These are phyloP conservation scores for Microdon myrmicae DNA, from an alignment of 2,888 invertebrate species.

Conservation along the genomic window DNA sequence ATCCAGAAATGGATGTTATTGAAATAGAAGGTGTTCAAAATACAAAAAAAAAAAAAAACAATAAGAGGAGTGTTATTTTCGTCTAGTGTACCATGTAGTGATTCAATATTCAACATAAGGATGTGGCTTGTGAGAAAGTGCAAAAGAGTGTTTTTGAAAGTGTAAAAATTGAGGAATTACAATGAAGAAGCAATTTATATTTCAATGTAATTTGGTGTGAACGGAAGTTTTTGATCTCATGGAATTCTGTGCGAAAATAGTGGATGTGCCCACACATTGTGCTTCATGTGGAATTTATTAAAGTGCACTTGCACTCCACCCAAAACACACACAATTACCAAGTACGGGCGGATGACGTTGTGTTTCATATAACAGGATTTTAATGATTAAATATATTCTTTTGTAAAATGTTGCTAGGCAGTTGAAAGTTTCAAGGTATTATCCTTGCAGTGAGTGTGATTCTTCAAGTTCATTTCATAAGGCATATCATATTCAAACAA, in stretches of 20 bases:
- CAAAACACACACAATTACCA: slow-evolving; percentile 27
- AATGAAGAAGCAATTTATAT: too few relatives aligned
- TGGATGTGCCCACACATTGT: too few relatives aligned
- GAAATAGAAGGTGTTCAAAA: slow-evolving; percentile 1
- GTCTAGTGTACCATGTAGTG: slow-evolving; percentile 31
- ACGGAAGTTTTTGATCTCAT: too few relatives aligned
- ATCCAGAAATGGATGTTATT: too few relatives aligned
- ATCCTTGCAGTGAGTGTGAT: too few relatives aligned
- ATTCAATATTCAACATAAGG: slow-evolving; percentile 29
- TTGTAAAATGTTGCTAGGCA: slow-evolving; percentile 29
- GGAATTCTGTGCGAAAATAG: too few relatives aligned
- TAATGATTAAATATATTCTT: slow-evolving; percentile 8
- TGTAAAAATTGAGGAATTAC: too few relatives aligned
- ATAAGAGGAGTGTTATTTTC: slow-evolving; percentile 41
- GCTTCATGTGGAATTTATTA: slow-evolving; percentile 41
- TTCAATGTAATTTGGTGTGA: too few relatives aligned
- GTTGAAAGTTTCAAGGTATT: slow-evolving; percentile 29
- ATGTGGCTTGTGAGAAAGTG: slow-evolving; percentile 34
- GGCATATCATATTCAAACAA: too few relatives aligned
- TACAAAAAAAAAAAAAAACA: slow-evolving; percentile 11
- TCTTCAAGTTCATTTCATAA: too few relatives aligned
- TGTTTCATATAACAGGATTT: slow-evolving; percentile 17
- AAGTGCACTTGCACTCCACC: slow-evolving; percentile 50
- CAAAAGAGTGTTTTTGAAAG: slow-evolving; percentile 20
- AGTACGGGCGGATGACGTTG: slow-evolving; percentile 23